A percentile compares a stretch with the other conserved stretches of the same genome.
Evolutionary conservation across 2,888 invertebrate genomes (phyloP).

Genomic region (Lasioglossum lativentre): DNA sequence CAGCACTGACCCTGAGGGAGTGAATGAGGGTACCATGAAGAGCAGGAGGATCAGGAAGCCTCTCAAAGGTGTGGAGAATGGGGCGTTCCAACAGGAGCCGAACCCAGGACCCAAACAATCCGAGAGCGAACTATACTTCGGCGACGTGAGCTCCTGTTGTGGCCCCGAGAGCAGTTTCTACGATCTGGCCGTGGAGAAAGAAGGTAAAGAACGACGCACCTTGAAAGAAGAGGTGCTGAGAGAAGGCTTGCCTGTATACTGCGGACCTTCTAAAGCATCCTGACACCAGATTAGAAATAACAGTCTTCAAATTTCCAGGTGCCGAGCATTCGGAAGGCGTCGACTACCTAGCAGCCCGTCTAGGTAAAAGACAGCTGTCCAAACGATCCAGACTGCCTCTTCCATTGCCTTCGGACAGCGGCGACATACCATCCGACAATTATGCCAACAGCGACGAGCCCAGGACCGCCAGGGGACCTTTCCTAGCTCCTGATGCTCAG

Average conservation of each 20-base stretch:
- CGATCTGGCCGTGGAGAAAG: conserved; percentile 86
- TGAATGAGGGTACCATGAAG: conserved; percentile 77
- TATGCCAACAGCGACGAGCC: conserved; percentile 77
- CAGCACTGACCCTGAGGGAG: conserved; percentile 79
- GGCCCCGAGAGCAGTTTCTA: conserved; percentile 87
- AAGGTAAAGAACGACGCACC: conserved; percentile 72
- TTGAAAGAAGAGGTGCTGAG: neutral
- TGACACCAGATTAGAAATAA: neutral
- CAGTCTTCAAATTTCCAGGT: conserved; percentile 56
- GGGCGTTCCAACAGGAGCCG: conserved; percentile 90
- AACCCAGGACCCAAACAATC: conserved; percentile 88
- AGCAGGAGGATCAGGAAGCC: conserved; percentile 85
- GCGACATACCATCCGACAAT: conserved; percentile 76
- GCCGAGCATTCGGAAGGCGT: conserved; percentile 84
- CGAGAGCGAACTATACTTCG: conserved; percentile 94
- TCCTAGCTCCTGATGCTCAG: conserved; percentile 88
- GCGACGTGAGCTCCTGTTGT: conserved; percentile 94
- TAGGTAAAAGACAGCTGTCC: conserved; percentile 87
- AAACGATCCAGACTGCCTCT: conserved; percentile 86
- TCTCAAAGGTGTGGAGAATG: conserved; percentile 91
- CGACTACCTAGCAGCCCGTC: conserved; percentile 87
- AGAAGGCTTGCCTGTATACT: no score
- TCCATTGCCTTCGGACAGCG: conserved; percentile 72
- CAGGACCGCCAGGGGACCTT: conserved; percentile 83
- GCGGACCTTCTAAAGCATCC: neutral